A percentile compares a stretch with the other conserved stretches of the same genome.
Evolutionary conservation across 2,113 vertebrate species (phyloP).

Genomic region (Polypterus bichir): DNA sequence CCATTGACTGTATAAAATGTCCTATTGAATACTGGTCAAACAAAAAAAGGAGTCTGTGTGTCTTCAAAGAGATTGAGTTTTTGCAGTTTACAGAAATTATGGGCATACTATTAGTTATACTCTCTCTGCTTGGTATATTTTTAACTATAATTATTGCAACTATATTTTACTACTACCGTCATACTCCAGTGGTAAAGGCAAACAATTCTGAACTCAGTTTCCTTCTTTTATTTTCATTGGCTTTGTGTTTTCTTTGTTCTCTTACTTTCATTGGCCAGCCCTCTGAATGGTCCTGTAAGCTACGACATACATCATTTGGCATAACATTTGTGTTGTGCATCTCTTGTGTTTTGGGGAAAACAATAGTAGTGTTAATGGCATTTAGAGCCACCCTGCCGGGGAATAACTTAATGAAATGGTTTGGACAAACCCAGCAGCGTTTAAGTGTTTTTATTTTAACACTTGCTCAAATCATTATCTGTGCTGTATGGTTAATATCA

Average conservation of each 20-base stretch:
- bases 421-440: conserved; percentile 33
- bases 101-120: conserved; percentile 31
- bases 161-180: conserved; percentile 33
- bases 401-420: conserved; percentile 36
- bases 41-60: conserved; percentile 27
- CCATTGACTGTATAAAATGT: conserved; percentile 33
- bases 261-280: conserved; percentile 32
- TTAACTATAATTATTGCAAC: conserved; percentile 25
- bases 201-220: conserved; percentile 41
- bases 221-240: conserved; percentile 35
- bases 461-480: conserved; percentile 31
- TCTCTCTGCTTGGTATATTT: conserved; percentile 29
- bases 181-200: conserved; percentile 32
- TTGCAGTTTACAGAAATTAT: conserved; percentile 38
- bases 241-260: conserved; percentile 34
- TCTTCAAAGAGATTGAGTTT: conserved; percentile 35
- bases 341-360: conserved; percentile 39
- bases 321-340: conserved; percentile 44
- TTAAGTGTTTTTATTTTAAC: conserved; percentile 30
- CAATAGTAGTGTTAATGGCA: conserved; percentile 37
- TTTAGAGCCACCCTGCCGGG: conserved; percentile 33
- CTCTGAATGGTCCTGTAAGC: conserved; percentile 38
- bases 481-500: conserved; percentile 31
- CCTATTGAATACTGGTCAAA: conserved; percentile 37
- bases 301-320: conserved; percentile 36